Conservation (phyloP, 2,797 vertebrate genomes). For the Tangara arthus region DNA sequence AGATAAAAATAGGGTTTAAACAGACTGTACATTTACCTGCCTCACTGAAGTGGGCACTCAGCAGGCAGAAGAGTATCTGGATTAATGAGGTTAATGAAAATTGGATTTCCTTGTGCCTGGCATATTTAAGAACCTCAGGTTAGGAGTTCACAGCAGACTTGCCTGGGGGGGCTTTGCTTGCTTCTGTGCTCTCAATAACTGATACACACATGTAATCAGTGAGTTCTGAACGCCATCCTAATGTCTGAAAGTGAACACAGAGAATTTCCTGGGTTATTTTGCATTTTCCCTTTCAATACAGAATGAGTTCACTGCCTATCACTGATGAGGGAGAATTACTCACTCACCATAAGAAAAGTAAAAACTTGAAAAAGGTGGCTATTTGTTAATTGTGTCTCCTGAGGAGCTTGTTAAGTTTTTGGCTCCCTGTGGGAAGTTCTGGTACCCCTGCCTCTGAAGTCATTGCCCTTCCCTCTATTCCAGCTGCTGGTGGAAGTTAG, state of each 20-base stretch:
- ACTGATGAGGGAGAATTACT: too few species aligned
- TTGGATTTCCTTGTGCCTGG: background rate
- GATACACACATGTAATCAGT: background rate
- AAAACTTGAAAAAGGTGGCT: background rate
- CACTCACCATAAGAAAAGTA: background rate
- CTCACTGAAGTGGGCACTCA: background rate
- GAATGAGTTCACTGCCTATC: background rate
- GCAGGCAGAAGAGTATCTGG: background rate
- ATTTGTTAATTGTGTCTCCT: background rate
- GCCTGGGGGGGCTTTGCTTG: background rate
- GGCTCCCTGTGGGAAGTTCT: background rate
- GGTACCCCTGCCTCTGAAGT: background rate
- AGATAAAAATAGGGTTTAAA: background rate
- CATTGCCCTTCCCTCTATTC: background rate
- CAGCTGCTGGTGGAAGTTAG: background rate
- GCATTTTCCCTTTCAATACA: background rate
- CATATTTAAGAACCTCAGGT: background rate
- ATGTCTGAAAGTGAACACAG: background rate
- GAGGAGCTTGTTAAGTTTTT: background rate
- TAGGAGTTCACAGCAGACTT: background rate
- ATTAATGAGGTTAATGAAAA: constrained; percentile 1
- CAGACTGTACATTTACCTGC: background rate
- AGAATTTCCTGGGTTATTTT: background rate
- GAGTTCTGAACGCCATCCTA: background rate
- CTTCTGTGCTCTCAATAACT: background rate